phyloP scores from a whole-genome alignment of 2,797 vertebrate genomes.

The Poecilia velifera region DNA sequence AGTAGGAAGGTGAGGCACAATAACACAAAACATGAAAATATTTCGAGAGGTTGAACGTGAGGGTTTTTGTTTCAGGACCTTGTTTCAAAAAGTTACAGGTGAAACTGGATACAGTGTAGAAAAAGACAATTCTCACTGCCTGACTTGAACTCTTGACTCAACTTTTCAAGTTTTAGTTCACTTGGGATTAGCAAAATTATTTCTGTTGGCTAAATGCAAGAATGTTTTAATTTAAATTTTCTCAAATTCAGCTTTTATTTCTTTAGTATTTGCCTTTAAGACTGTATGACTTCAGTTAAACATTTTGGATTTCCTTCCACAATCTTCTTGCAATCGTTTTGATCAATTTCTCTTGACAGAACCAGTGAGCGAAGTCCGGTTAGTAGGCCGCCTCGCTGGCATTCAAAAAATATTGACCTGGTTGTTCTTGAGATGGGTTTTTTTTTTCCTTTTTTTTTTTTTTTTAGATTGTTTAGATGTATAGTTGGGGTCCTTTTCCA shows the following conservation, averaged over 20 bases:
- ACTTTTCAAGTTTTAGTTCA: neutral
- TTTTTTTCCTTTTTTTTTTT: neutral
- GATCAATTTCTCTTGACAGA: neutral
- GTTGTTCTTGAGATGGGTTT: neutral
- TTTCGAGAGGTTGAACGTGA: constrained; percentile 10
- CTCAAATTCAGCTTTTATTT: neutral
- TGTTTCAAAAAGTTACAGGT: neutral
- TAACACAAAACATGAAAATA: constrained; percentile 18
- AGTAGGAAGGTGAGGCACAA: constrained; percentile 18
- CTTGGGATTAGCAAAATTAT: neutral
- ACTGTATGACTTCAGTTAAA: neutral
- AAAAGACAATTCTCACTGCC: neutral
- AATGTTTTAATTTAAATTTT: neutral
- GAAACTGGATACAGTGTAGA: neutral
- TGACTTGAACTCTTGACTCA: neutral
- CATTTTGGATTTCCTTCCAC: neutral
- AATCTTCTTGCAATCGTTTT: neutral
- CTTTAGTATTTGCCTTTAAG: neutral
- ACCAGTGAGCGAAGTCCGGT: neutral
- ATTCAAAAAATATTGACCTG: neutral
- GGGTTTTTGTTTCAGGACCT: constrained; percentile 17
- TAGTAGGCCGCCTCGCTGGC: neutral
- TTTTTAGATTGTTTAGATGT: neutral
- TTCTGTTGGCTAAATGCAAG: neutral
- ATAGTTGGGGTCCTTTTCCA: neutral